Evolutionary conservation across 1,140 invertebrate genomes (phyloP).

Genomic region (Solen grandis): DNA sequence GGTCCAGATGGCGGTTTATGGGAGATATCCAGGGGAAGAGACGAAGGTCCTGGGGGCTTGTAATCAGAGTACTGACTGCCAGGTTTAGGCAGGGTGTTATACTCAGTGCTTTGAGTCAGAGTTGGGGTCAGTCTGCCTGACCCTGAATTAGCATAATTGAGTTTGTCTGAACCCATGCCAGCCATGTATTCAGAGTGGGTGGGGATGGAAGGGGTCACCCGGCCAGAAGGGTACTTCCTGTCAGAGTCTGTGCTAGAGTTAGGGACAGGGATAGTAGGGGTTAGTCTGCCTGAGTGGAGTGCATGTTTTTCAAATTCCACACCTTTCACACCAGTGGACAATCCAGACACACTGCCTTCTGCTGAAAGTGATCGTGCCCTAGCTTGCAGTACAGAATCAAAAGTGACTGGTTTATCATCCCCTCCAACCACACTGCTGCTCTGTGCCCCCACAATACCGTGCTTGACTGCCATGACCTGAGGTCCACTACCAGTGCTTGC

Average conservation of each 20-base stretch:
- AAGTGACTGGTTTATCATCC: background rate
- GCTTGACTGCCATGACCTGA: slow-evolving; percentile 32
- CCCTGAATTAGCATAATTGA: slow-evolving; percentile 13
- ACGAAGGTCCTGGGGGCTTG: slow-evolving; percentile 23
- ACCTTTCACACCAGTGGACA: background rate
- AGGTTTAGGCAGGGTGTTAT: slow-evolving; percentile 5
- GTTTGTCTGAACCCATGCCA: slow-evolving; percentile 34
- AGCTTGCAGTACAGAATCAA: background rate
- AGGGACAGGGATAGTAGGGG: slow-evolving; percentile 27
- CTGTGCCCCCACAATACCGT: slow-evolving; percentile 31
- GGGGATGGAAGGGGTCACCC: slow-evolving; percentile 37
- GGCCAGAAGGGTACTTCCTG: slow-evolving; percentile 13
- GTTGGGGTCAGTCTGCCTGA: slow-evolving; percentile 23
- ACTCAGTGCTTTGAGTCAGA: slow-evolving; percentile 32
- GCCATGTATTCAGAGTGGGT: slow-evolving; percentile 51
- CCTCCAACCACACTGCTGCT: background rate
- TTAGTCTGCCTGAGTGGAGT: slow-evolving; percentile 29
- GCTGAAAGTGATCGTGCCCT: background rate
- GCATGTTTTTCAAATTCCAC: slow-evolving; percentile 22
- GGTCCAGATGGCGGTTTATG: slow-evolving; percentile 19
- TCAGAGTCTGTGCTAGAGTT: slow-evolving; percentile 9
- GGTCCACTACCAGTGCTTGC: background rate
- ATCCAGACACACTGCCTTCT: background rate
- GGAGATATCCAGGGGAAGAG: slow-evolving; percentile 33
- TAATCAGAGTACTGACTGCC: slow-evolving; percentile 9